These are phyloP conservation scores for Drosophila melanocephala DNA, from an alignment of 2,888 invertebrate species.

Conservation along the genomic window DNA sequence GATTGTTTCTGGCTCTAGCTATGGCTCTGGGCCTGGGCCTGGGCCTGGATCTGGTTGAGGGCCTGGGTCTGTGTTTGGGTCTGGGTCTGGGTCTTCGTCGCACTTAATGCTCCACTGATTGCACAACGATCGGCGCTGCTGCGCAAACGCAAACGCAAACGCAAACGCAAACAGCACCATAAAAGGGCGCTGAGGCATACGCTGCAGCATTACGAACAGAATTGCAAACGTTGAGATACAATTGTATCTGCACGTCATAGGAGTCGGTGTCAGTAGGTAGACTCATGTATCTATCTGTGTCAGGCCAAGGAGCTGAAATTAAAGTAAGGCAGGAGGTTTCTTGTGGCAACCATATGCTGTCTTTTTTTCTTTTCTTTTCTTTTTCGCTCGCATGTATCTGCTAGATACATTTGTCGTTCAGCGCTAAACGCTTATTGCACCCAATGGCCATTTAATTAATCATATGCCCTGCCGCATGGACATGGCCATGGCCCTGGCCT, in stretches of 20 bases:
- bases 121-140: constrained; percentile 79
- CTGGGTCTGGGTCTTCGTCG: constrained; percentile 35
- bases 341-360: constrained; percentile 75
- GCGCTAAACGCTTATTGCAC: constrained; percentile 19
- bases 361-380: constrained; percentile 40
- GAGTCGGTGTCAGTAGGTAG: constrained; percentile 78
- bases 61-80: constrained; percentile 5
- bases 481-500: constrained; percentile 15
- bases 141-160: constrained; percentile 62
- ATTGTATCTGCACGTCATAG: constrained; percentile 65
- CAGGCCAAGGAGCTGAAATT: constrained; percentile 82
- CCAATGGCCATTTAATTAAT: constrained; percentile 80
- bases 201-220: constrained; percentile 25
- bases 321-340: constrained; percentile 86
- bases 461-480: constrained; percentile 49
- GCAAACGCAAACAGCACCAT: constrained; percentile 61
- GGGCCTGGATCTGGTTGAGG: constrained; percentile 20
- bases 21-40: constrained; percentile 13
- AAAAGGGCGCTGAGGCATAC: constrained; percentile 59
- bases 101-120: constrained; percentile 84
- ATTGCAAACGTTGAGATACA: constrained; percentile 59
- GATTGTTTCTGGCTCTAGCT: constrained; percentile 9
- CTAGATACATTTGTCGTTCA: constrained; percentile 51
- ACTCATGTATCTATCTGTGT: constrained; percentile 74
- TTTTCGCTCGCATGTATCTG: constrained; percentile 51